Evolutionary conservation across 2,888 invertebrate species (phyloP), one percentile per base, ranked within the genome.

Genomic region (Ophion ventricosus): DNA sequence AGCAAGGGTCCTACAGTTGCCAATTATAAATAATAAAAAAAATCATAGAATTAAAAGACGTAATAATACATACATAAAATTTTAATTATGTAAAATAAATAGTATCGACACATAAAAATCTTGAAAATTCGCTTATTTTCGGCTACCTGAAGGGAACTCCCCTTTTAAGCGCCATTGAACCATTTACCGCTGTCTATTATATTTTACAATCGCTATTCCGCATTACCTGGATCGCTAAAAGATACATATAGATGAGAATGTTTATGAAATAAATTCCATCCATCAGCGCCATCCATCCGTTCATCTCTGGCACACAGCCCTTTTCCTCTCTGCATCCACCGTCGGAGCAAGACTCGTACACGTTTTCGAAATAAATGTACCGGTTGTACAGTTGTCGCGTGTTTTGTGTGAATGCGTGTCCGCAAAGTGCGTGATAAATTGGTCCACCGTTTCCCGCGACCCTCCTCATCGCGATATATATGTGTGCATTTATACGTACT

Each of bases 401-500:
- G 57, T 73, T 67, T 67, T 57, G 64, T 49, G 57, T 5, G 67
- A 35, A 63, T 72, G 29, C 64, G 63, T 43, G 69, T 77, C 74
- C 67, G 78, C 74, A 81, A 79, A 78, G 69, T 75, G 77, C 61
- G 73, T 75, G 82, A 82, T 84, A 72, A 79, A 82, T 84, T 69
- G 78, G 64, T 59, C 54, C 67, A 73, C 40, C 82, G 72, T 82
- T 75, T 29, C 40, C 17, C 70, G 64, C 11, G 73, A 61, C n/a
- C 54, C 23, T 35, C 14, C 54, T 23, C 8, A 54, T 56, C 69
- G 49, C 54, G 35, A 59, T 70, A 49, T 49, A 80, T 29, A 20
- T 26, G 20, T 8, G 25, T 14, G 25, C 0, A 35, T 67, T 26
- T 56, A 25, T 64, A 49, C 23, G 43, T 43, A 43, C 14, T 43